Evolutionary conservation across 2,113 vertebrate genomes (phyloP), one percentile per base, ranked within the genome.

Genomic region (Nothoprocta perdicaria): DNA sequence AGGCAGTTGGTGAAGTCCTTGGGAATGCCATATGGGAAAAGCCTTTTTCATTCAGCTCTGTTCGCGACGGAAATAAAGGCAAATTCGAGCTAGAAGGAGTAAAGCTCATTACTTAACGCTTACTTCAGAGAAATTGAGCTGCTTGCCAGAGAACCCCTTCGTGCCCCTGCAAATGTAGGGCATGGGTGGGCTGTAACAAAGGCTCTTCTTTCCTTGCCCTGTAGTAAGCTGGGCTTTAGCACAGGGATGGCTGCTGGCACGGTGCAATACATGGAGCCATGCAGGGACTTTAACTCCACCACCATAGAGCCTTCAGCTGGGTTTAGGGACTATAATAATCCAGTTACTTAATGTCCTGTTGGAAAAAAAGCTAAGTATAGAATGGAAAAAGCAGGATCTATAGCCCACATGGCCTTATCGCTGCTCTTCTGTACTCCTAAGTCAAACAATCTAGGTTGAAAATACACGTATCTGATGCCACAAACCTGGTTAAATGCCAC

Each of bases 61-160:
- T 24, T 35, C 21, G 2, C 7, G 66, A 33, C 68, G 41, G 43
- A 75, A 71, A 74, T 14, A 5, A 31, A 55, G 61, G 73, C 73
- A 10, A 3, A 52, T 67, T 78, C 65, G 83, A 35, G 50, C 50
- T 80, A 83, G 67, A 33, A 71, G 65, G 66, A 91, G 80, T 33
- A 91, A 94, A 96, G 92, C 94, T 90, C 73, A 65, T 95, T 88
- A 75, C 41, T 74, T 46, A 63, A 58, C 12, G 22, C 80, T 86
- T 65, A 31, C 22, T 33, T 29, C 33, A 26, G 66, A 31, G 76
- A 63, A 89, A 78, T 67, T 86, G 61, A 57, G 88, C 88, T 60
- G 68, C 85, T 60, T 35, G 60, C 87, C 89, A 12, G 55, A 45
- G 63, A 29, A 41, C 29, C 12, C 33, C 80, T 83, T 6, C 3